phyloP scores from a whole-genome alignment of 2,888 invertebrate genomes.

The Drosophila suboccidentalis region DNA sequence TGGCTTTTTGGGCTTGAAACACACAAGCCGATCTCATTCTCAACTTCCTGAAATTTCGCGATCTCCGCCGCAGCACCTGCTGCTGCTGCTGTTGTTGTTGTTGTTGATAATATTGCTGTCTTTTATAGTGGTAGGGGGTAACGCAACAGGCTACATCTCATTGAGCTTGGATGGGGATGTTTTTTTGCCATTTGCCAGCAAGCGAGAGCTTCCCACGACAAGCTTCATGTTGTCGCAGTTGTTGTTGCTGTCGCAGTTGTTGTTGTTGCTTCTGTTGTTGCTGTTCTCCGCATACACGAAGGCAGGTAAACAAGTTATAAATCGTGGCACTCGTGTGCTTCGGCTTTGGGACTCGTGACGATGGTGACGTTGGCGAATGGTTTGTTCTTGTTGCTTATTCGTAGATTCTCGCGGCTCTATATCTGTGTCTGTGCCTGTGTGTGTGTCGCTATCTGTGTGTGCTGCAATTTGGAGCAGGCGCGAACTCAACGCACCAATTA shows the following conservation, averaged over 20 bases:
- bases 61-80: conserved; percentile 50
- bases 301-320: conserved; percentile 85
- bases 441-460: conserved; percentile 25
- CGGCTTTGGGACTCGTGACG: conserved; percentile 65
- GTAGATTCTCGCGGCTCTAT: conserved; percentile 73
- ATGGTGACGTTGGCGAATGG: conserved; percentile 61
- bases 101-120: conserved; percentile 6
- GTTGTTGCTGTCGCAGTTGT: conserved; percentile 12
- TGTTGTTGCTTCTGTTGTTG: conserved; percentile 20
- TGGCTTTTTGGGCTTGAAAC: conserved; percentile 22
- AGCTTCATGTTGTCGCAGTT: conserved; percentile 16
- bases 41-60: conserved; percentile 18
- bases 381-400: conserved; percentile 82
- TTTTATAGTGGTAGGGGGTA: conserved; percentile 19
- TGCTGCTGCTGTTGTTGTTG: conserved; percentile 20
- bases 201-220: conserved; percentile 53
- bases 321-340: conserved; percentile 66
- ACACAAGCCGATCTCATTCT: conserved; percentile 25
- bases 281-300: conserved; percentile 53
- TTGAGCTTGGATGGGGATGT: conserved; percentile 67
- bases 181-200: conserved; percentile 36
- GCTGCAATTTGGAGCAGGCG: conserved; percentile 71
- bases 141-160: conserved; percentile 65
- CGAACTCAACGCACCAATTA: conserved; percentile 82
- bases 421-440: conserved; percentile 23